phyloP scores from a whole-genome alignment of 2,113 vertebrate genomes.

The Microcebus lehilahytsara region DNA sequence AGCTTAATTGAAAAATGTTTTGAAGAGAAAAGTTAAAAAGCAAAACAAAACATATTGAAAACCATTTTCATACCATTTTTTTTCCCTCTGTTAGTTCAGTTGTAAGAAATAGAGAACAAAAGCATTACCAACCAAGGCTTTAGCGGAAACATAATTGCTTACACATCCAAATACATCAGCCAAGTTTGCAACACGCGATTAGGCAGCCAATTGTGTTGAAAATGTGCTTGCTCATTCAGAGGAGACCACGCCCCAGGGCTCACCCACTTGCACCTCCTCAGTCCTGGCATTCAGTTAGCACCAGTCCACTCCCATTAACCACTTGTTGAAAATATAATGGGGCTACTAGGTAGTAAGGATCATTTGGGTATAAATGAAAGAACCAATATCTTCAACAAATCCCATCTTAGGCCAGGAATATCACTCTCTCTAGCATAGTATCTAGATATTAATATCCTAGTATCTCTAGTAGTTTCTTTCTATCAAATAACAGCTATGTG shows the following conservation, averaged over 20 bases:
- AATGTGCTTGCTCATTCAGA: not conserved
- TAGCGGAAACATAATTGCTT: conserved; percentile 64
- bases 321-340: conserved; percentile 22
- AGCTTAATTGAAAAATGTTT: conserved; percentile 60
- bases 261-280: not conserved
- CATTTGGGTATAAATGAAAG: not conserved
- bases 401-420: not conserved
- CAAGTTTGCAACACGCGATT: conserved; percentile 50
- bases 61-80: conserved; percentile 43
- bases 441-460: not conserved
- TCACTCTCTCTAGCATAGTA: not conserved
- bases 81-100: conserved; percentile 62
- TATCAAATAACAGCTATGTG: not conserved
- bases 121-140: conserved; percentile 47
- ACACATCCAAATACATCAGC: conserved; percentile 65
- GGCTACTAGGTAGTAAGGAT: not conserved
- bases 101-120: conserved; percentile 58
- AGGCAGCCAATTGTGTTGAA: conserved; percentile 70
- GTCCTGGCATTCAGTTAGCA: not conserved
- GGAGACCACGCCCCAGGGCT: not conserved
- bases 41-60: conserved; percentile 63
- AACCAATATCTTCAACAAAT: not conserved
- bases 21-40: conserved; percentile 64
- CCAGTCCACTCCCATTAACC: not conserved
- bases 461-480: not conserved